Conservation (phyloP, 2,797 vertebrate species). For the Urocyon cinereoargenteus region DNA sequence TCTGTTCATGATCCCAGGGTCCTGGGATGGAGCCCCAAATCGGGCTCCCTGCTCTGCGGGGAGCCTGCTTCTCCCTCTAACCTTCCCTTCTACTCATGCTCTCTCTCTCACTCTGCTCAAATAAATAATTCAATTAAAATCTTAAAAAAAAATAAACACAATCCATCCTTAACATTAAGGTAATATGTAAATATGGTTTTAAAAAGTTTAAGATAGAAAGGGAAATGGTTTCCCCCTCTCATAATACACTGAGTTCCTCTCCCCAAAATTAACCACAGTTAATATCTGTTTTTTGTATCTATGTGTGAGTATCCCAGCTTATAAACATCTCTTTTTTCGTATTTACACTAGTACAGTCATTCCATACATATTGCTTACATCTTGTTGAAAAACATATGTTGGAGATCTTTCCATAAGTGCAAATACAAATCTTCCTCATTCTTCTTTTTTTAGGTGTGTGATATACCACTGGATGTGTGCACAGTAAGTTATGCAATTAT, state of each 20-base stretch:
- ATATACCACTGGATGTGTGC: background rate
- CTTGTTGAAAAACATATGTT: conserved; percentile 46
- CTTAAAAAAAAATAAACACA: background rate
- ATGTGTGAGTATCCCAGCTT: background rate
- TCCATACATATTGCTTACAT: background rate
- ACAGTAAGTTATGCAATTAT: background rate
- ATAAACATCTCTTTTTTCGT: background rate
- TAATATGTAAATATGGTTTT: background rate
- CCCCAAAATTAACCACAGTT: conserved; percentile 23
- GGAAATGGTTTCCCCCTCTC: background rate
- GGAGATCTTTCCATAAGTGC: background rate
- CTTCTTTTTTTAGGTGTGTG: conserved; percentile 22
- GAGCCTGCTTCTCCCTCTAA: too few relatives aligned
- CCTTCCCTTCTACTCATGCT: too few relatives aligned
- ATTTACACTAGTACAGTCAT: background rate
- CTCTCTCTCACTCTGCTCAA: too few relatives aligned
- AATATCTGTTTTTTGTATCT: background rate
- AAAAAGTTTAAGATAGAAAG: background rate
- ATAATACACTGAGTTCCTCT: conserved; percentile 43
- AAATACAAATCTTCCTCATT: conserved; percentile 4
- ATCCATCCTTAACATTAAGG: background rate
- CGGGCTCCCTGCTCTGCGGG: too few relatives aligned
- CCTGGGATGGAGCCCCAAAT: too few relatives aligned
- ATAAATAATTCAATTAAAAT: too few relatives aligned
- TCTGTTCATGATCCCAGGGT: too few relatives aligned